Evolutionary conservation across 2,797 vertebrate genomes (phyloP), one percentile per base, ranked within the genome.

Genomic region (Malacoctenus gilli): DNA sequence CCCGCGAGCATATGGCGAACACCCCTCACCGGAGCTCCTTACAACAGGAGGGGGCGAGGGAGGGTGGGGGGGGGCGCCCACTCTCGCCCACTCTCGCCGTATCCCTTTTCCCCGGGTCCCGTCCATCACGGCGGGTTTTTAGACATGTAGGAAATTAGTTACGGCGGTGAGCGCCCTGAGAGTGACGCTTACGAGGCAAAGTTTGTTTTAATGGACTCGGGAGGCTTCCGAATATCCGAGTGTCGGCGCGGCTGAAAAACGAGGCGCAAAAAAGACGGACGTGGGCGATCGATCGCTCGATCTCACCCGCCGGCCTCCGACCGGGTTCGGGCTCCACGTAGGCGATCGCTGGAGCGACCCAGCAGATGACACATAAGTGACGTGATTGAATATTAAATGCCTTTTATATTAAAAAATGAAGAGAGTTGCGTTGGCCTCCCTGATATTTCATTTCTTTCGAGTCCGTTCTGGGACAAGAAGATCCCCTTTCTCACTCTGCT

Each of bases 1-100:
- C 62, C 89, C 79, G 89, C 59, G 84, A 96, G 92, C 96, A 97
- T 97, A 97, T 96, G 96, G 95, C 87, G 90, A 90, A 91, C 93
- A 94, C 92, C 91, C 85, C 92, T 94, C 91, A 83, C 89, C 90
- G 89, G 93, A 90, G 92, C 91, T 87, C 90, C 88, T 89, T 91
- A 93, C 91, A 92, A 95, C 92, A 90, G 92, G 91, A 94, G 93
- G 93, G 90, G 90, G 91, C n/a, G n/a, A n/a, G n/a, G n/a, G n/a
- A n/a, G n/a, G n/a, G n/a, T n/a, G n/a, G n/a, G n/a, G n/a, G n/a
- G n/a, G n/a, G n/a, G n/a, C n/a, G n/a, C n/a, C n/a, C n/a, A n/a
- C n/a, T n/a, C n/a, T n/a, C 86, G 89, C 72, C 82, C 79, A 79
- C 81, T 77, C 76, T 43, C 80, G 71, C 67, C 56, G 75, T 70